phyloP scores from a whole-genome alignment of 1,140 invertebrate genomes.

The Lerema accius region DNA sequence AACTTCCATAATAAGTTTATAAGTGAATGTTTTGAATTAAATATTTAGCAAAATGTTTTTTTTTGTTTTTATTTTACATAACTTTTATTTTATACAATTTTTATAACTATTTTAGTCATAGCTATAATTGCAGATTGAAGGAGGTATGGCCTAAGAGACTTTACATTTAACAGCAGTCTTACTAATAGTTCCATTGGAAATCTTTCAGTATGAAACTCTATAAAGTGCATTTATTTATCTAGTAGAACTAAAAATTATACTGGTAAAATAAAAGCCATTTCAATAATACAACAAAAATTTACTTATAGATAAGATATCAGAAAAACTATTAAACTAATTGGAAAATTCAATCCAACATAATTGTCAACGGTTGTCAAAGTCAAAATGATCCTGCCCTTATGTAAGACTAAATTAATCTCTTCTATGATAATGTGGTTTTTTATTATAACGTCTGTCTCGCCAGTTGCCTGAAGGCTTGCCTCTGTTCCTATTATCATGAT shows the following conservation, averaged over 20 bases:
- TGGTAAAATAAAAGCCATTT: not conserved
- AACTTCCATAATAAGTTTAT: conserved; percentile 34
- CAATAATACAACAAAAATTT: not conserved
- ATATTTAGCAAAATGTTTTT: not conserved
- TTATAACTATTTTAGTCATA: conserved; percentile 51
- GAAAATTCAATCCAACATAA: not conserved
- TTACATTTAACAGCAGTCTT: too few relatives aligned
- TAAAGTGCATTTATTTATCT: too few relatives aligned
- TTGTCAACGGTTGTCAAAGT: not conserved
- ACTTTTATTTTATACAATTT: conserved; percentile 51
- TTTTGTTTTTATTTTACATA: too few relatives aligned
- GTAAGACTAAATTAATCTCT: conserved; percentile 38
- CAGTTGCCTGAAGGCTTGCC: conserved; percentile 46
- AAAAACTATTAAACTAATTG: not conserved
- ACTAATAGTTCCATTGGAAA: too few relatives aligned
- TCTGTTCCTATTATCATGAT: conserved; percentile 44
- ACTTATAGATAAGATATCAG: not conserved
- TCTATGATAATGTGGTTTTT: conserved; percentile 54
- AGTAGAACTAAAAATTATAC: too few relatives aligned
- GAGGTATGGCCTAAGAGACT: too few relatives aligned
- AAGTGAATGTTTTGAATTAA: not conserved
- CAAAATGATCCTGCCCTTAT: too few relatives aligned
- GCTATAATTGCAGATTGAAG: not conserved
- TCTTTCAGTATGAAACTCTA: too few relatives aligned
- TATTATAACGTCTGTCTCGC: conserved; percentile 48